Evolutionary conservation across 2,113 vertebrate species (phyloP).

Genomic region (Garra rufa): DNA sequence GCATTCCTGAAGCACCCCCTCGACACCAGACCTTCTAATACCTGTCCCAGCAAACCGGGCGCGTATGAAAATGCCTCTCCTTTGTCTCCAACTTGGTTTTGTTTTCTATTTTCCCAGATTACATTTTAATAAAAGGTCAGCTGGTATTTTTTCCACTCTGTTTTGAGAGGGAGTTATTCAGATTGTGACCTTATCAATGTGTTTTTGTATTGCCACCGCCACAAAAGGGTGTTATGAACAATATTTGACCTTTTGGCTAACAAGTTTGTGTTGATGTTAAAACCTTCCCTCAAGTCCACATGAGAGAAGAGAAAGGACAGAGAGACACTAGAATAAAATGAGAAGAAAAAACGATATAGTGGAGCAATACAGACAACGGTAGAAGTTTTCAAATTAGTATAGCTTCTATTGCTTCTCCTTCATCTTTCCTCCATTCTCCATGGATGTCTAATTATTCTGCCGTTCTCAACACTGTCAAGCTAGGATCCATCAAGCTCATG

Average conservation of each 20-base stretch:
- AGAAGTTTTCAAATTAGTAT: background rate
- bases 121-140: slow-evolving; percentile 66
- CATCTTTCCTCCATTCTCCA: background rate
- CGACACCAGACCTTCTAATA: slow-evolving; percentile 24
- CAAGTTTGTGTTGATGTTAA: slow-evolving; percentile 55
- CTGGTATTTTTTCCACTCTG: background rate
- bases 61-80: background rate
- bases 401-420: background rate
- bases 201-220: slow-evolving; percentile 64
- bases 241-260: slow-evolving; percentile 69
- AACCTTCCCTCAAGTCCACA: slow-evolving; percentile 39
- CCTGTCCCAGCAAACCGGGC: background rate
- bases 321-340: background rate
- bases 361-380: background rate
- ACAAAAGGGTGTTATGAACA: slow-evolving; percentile 60
- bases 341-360: background rate
- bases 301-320: background rate
- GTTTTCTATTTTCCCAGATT: slow-evolving; percentile 51
- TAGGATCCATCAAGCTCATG: background rate
- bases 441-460: background rate
- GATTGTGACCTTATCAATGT: slow-evolving; percentile 76
- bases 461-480: background rate
- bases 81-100: slow-evolving; percentile 38
- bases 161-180: slow-evolving; percentile 69
- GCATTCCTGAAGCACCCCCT: background rate